These are phyloP conservation scores for Acrocera orbiculus DNA, from an alignment of 2,888 invertebrate species.

Conservation along the genomic window DNA sequence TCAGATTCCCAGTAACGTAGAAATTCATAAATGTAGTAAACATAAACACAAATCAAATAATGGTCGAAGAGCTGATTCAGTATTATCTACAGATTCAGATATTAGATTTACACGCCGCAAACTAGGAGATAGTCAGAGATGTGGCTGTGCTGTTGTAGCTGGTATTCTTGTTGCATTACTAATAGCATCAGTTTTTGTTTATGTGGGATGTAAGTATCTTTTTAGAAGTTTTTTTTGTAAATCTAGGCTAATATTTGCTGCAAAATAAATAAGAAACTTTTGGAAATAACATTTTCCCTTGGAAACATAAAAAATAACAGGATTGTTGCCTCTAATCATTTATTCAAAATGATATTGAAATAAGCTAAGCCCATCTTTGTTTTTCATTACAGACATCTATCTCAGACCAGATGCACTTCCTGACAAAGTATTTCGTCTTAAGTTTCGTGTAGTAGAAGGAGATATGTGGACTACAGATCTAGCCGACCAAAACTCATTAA, in stretches of 20 bases:
- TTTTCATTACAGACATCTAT: slow-evolving; percentile 23
- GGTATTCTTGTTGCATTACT: slow-evolving; percentile 65
- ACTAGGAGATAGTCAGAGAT: slow-evolving; percentile 66
- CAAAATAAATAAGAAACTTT: no score
- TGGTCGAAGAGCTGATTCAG: slow-evolving; percentile 48
- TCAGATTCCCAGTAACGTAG: background rate
- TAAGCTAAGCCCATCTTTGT: no score
- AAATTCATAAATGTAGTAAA: slow-evolving; percentile 6
- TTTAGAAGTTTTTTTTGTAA: no score
- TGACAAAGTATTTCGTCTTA: slow-evolving; percentile 67
- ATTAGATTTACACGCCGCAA: slow-evolving; percentile 75
- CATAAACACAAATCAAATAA: slow-evolving; percentile 16
- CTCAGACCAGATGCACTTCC: slow-evolving; percentile 42
- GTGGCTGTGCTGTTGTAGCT: slow-evolving; percentile 74
- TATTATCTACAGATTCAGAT: slow-evolving; percentile 72
- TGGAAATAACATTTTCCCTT: no score
- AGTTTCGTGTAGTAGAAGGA: slow-evolving; percentile 51
- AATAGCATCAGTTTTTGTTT: slow-evolving; percentile 45
- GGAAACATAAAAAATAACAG: no score
- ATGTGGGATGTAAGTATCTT: slow-evolving; percentile 45
- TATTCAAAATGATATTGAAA: no score
- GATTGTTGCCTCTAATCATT: no score
- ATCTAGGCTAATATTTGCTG: no score
- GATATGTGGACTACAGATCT: slow-evolving; percentile 52
- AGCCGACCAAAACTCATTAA: slow-evolving; percentile 46